Conservation (phyloP, 2,113 vertebrate species). For the Formicarius rufipectus region DNA sequence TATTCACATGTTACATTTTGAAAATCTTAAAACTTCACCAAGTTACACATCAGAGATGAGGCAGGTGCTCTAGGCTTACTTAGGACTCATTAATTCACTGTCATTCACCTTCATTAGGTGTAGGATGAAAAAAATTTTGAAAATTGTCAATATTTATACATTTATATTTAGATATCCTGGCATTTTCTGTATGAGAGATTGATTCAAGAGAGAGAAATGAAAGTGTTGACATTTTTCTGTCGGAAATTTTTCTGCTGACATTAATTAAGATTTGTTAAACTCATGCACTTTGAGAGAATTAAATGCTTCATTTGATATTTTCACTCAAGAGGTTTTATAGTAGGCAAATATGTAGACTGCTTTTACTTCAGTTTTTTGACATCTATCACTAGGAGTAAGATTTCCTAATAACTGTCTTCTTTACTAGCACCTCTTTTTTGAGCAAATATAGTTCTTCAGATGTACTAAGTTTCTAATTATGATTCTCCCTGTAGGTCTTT, state of each 20-base stretch:
- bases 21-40: conserved; percentile 33
- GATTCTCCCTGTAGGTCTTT: neutral
- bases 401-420: neutral
- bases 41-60: neutral
- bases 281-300: neutral
- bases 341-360: neutral
- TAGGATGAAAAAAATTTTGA: neutral
- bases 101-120: conserved; percentile 40
- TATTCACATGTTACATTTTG: conserved; percentile 47
- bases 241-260: neutral
- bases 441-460: neutral
- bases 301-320: conserved; percentile 4
- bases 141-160: conserved; percentile 48
- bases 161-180: conserved; percentile 25
- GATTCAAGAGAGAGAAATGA: neutral
- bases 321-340: neutral
- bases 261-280: conserved; percentile 40
- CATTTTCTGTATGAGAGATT: conserved; percentile 3
- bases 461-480: neutral
- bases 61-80: neutral
- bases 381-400: neutral
- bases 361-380: neutral
- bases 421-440: neutral
- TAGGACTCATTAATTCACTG: neutral
- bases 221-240: conserved; percentile 29